Conservation (phyloP, 2,113 vertebrate species). For the Carassius carassius region DNA sequence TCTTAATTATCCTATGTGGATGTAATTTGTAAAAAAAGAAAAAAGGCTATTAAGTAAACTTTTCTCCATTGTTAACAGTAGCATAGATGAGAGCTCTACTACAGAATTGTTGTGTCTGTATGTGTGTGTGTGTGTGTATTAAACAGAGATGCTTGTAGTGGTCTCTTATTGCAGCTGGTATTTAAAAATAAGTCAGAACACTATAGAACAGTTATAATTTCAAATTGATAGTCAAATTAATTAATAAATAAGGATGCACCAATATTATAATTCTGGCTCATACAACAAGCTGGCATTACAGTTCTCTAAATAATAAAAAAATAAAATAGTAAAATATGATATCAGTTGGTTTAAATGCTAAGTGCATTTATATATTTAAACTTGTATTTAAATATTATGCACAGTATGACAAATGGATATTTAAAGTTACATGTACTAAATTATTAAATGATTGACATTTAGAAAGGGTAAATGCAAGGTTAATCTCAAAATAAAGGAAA, state of each 20-base stretch:
- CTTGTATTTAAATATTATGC: neutral
- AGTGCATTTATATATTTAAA: neutral
- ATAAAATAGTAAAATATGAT: neutral
- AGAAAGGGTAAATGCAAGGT: neutral
- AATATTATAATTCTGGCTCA: neutral
- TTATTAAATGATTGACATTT: neutral
- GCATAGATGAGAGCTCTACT: neutral
- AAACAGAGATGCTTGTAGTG: neutral
- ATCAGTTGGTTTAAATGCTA: neutral
- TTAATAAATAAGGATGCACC: neutral
- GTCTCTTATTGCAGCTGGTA: neutral
- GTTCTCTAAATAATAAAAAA: neutral
- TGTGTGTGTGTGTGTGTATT: no score
- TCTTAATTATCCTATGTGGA: neutral
- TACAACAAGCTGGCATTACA: neutral
- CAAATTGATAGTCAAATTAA: neutral
- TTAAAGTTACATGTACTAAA: neutral
- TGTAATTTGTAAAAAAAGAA: neutral
- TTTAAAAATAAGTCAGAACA: neutral
- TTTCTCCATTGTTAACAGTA: neutral
- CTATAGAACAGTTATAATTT: neutral
- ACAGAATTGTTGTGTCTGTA: no score
- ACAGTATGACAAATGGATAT: neutral
- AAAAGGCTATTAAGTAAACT: neutral
- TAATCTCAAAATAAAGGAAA: neutral